Conservation (phyloP, 2,113 vertebrate genomes). For the Salminus brasiliensis region DNA sequence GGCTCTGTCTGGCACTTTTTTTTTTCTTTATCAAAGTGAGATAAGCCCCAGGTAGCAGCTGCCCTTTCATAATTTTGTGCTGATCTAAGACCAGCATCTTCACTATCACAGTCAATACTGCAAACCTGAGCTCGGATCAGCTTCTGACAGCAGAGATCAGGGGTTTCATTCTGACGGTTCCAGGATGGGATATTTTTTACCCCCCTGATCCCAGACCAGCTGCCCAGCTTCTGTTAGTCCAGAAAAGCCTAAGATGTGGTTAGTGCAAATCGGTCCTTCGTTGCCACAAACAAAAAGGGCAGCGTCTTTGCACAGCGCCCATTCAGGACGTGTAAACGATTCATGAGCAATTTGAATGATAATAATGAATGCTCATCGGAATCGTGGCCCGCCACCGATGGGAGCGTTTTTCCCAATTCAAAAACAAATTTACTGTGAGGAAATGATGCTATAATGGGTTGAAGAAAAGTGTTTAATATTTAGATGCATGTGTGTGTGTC, state of each 20-base stretch:
- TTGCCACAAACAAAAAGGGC: conserved; percentile 1
- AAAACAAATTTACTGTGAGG: conserved; percentile 26
- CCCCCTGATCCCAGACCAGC: neutral
- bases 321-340: conserved; percentile 18
- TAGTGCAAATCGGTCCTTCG: neutral
- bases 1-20: conserved; percentile 19
- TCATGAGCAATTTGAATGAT: conserved; percentile 22
- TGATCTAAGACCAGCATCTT: conserved; percentile 5
- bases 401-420: conserved; percentile 6
- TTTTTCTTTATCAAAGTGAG: conserved; percentile 24
- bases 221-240: neutral
- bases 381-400: neutral
- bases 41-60: conserved; percentile 7
- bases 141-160: neutral
- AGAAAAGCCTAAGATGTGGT: conserved; percentile 20
- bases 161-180: neutral
- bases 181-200: neutral
- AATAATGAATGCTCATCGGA: conserved; percentile 2
- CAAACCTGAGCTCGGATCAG: neutral
- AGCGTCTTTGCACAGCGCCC: neutral
- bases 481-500: neutral
- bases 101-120: neutral
- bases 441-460: conserved; percentile 29
- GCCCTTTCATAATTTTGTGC: conserved; percentile 29
- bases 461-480: conserved; percentile 22